Evolutionary conservation across 2,113 vertebrate species (phyloP).

Genomic region (Dasyurus viverrinus): DNA sequence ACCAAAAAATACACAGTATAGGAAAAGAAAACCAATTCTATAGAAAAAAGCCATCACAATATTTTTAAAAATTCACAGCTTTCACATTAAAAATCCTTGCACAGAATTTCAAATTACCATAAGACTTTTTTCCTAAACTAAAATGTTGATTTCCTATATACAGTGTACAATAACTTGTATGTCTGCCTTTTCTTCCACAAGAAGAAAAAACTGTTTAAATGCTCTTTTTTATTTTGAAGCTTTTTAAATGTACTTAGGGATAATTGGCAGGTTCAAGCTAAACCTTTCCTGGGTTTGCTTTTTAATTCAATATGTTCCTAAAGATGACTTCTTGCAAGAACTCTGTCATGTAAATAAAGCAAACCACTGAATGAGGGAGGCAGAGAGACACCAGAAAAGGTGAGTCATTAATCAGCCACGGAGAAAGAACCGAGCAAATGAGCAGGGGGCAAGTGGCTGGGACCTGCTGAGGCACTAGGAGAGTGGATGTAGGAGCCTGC

Average conservation of each 20-base stretch:
- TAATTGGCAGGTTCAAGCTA: not conserved
- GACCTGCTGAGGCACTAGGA: not conserved
- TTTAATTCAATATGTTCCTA: conserved; percentile 48
- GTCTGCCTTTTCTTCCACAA: conserved; percentile 22
- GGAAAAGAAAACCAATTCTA: not conserved
- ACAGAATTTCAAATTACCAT: not conserved
- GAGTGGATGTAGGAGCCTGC: not conserved
- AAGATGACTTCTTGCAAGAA: not conserved
- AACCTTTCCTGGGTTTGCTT: conserved; percentile 30
- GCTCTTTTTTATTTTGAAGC: not conserved
- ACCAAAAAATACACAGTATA: not conserved
- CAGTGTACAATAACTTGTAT: not conserved
- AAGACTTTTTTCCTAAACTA: not conserved
- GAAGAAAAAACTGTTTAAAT: conserved; percentile 12
- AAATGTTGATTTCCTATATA: not conserved
- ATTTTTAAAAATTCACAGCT: not conserved
- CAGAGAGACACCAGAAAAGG: not conserved
- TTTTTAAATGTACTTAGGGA: not conserved
- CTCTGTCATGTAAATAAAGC: not conserved
- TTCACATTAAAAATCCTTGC: not conserved
- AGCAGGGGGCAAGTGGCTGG: not conserved
- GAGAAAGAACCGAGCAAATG: not conserved
- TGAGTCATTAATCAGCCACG: not conserved
- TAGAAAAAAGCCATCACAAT: not conserved
- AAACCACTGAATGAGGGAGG: not conserved